Base-by-base conservation (phyloP, 2,888 invertebrate species). In the Luffia ferchaultella region DNA sequence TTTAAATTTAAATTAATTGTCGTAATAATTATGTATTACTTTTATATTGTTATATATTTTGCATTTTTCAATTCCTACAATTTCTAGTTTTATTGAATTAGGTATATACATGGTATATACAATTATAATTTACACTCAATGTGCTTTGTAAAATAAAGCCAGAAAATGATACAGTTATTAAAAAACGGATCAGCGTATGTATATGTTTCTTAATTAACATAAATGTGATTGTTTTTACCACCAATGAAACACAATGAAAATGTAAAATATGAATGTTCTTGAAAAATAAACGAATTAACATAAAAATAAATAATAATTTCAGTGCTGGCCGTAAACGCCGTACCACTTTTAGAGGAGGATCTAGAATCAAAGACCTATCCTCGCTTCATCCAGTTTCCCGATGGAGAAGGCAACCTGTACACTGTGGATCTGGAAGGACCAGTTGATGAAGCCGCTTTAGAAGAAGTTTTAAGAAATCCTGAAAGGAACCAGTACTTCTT, bases 341-440 rank as follows among this genome's bases (percentile, higher is more conserved):
- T 42, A 7, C 43, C 43, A 7, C 7, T 42, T n/a, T n/a, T 17
- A n/a, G n/a, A 42, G 7, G 43, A 42, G 3, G 43, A 42, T n/a
- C n/a, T 17, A n/a, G n/a, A n/a, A n/a, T 16, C n/a, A 5, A 3
- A 5, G n/a, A n/a, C 5, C 16, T 42, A 42, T 17, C 47, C 51
- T 17, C 17, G 47, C n/a, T 51, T 42, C 44, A 30, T 51, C 16
- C 15, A 51, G n/a, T 47, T 47, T 16, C 17, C 41, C 15, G 47
- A 47, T 43, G 51, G 16, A 19, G 51, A 51, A 20, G 51, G 51
- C 5, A 20, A 20, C 12, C 16, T 47, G 1, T 47, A 47, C 43
- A 19, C 9, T n/a, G 42, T 51, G 7, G 51, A 51, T 18, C 18
- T 51, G 18, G 51, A 51, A 43, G 47, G 18, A 7, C 20, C 41